Evolutionary conservation across 2,888 invertebrate species (phyloP), one percentile per base, ranked within the genome.

Genomic region (Masnerella sp.): DNA sequence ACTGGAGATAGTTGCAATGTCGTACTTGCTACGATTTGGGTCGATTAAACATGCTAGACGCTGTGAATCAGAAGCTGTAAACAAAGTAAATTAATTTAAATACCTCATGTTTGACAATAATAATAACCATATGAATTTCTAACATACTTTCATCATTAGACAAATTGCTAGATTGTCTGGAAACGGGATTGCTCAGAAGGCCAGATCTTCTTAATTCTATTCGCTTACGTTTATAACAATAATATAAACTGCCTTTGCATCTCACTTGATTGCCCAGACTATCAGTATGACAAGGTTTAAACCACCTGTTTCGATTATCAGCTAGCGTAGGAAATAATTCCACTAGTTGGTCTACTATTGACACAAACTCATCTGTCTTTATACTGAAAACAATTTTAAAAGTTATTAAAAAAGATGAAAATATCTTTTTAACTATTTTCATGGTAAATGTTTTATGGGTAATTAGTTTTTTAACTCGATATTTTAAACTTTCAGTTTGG

Each of bases 11-110:
- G 22, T 52, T 9, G 52, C 38, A 38, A 52, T 38, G 25, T 52
- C 52, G 25, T 52, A 38, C n/a, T 52, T 36, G 3, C 14, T 14
- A 36, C 36, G 38, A 25, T 52, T 15, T 5, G 52, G n/a, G 38
- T 52, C 52, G n/a, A 11, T 52, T 25, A 52, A 38, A n/a, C 5
- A 7, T 5, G 7, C 5, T 25, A 25, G 25, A 25, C 7, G 7
- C 7, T 25, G 25, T 25, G 25, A 25, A 4, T 25, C 25, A 5
- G 25, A 4, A 25, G 7, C 25, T 25, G 7, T n/a, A n/a, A n/a
- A n/a, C n/a, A 25, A 5, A 7, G 25, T 5, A 25, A 25, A 25
- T 25, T 25, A 25, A 25, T 25, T 25, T 25, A 25, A 25, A 25
- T 25, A 25, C 7, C 7, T 25, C 4, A 7, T 25, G 7, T 25